Evolutionary conservation across 2,888 invertebrate species (phyloP), one percentile per base, ranked within the genome.

Genomic region (Drosophila paracracens): DNA sequence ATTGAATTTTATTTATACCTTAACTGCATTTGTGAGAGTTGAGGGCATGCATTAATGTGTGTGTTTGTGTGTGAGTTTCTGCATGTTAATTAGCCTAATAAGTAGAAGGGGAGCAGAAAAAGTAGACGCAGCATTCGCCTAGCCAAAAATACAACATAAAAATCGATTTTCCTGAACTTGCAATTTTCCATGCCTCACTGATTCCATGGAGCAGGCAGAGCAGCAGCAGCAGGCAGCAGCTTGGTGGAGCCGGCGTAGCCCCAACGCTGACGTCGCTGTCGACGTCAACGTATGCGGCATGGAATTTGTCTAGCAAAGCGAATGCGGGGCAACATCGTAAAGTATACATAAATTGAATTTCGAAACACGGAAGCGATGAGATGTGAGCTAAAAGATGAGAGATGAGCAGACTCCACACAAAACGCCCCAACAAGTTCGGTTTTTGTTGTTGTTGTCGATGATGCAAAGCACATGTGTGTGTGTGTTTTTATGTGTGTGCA

Each of bases 341-440:
- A 85, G 83, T 85, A 86, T 82, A 87, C 84, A 87, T 84, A 88
- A 87, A 88, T 88, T 88, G 84, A 88, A 88, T 88, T 88, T 88
- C 82, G 82, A 81, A 88, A 87, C 84, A 88, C 88, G 87, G 88
- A 88, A 88, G 86, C 82, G 75, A 73, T 75, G 66, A 66, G 53
- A 35, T 54, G 57, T 31, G 69, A 78, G 43, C 43, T 43, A 21
- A 43, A 21, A 43, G 64, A 56, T 74, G 74, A 60, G 63, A 70
- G 66, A 64, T 62, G 57, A 62, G 62, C 40, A 65, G 62, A 36
- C 65, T 54, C 52, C 74, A 46, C 36, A 29, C 57, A 51, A 63
- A 74, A 57, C 69, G 80, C 82, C 78, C 75, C 82, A 86, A 71
- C 72, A 80, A 48, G 72, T 60, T 56, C 51, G 57, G 54, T 61